Percentiles rank a stretch among this genome's conserved stretches.
phyloP scores from a whole-genome alignment of 2,113 vertebrate genomes.

The Suricata suricatta region DNA sequence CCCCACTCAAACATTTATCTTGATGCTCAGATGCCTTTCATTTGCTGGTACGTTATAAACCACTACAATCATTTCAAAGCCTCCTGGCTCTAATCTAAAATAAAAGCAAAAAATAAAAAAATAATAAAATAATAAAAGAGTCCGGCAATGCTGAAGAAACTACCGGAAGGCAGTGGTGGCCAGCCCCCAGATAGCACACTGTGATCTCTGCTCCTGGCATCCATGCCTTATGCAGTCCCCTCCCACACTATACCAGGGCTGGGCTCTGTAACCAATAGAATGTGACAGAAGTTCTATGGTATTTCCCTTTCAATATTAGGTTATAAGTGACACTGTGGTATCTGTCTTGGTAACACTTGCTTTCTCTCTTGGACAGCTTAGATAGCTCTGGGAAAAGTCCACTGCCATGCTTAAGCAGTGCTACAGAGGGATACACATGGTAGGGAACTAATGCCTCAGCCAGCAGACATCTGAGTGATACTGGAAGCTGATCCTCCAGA shows the following conservation, averaged over 20 bases:
- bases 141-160: background rate
- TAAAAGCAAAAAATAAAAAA: constrained; percentile 11
- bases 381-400: background rate
- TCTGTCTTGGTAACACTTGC: background rate
- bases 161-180: background rate
- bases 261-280: background rate
- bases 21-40: constrained; percentile 62
- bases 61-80: constrained; percentile 55
- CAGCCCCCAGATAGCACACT: background rate
- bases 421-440: background rate
- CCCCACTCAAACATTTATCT: constrained; percentile 48
- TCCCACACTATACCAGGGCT: background rate
- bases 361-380: background rate
- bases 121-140: background rate
- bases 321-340: background rate
- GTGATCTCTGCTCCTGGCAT: background rate
- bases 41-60: constrained; percentile 63
- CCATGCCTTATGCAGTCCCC: background rate
- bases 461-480: background rate
- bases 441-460: background rate
- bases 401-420: background rate
- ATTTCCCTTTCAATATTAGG: background rate
- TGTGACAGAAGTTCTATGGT: background rate
- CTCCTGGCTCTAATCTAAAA: constrained; percentile 63
- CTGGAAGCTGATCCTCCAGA: background rate